These are phyloP conservation scores for Drosophila testacea DNA, from an alignment of 2,888 invertebrate species.

Conservation along the genomic window DNA sequence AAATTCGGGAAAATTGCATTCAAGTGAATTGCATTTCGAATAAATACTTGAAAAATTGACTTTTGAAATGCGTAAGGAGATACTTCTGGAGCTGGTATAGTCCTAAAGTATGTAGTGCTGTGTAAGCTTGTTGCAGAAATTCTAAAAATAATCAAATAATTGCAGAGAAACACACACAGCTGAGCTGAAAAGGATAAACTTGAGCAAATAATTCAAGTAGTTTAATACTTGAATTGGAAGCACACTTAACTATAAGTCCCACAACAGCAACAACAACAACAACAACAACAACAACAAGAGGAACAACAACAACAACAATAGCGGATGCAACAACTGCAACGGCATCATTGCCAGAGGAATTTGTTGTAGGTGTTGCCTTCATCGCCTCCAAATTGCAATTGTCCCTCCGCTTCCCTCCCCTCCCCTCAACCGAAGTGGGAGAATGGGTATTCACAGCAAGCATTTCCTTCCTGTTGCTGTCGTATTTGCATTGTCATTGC, in stretches of 20 bases:
- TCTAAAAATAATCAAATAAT: background rate
- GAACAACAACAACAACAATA: conserved; percentile 1
- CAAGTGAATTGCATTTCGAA: background rate
- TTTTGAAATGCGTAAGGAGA: background rate
- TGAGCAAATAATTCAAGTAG: conserved; percentile 16
- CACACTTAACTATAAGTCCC: conserved; percentile 1
- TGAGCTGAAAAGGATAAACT: conserved; percentile 5
- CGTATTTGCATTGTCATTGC: conserved; percentile 48
- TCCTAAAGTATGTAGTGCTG: background rate
- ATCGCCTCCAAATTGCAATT: conserved; percentile 29
- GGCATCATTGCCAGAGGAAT: conserved; percentile 14
- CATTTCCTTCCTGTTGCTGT: conserved; percentile 58
- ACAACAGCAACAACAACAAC: conserved; percentile 7
- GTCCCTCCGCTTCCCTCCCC: background rate
- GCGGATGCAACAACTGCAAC: conserved; percentile 4
- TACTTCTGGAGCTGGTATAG: background rate
- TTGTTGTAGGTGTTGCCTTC: conserved; percentile 36
- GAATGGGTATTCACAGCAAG: conserved; percentile 42
- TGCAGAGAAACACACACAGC: background rate
- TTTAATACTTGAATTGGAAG: conserved; percentile 14
- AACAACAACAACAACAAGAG: conserved; percentile 9
- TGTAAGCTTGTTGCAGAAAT: background rate
- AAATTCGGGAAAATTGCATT: background rate
- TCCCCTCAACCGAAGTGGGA: too few species aligned
- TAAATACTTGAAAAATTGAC: background rate